Evolutionary conservation across 2,888 invertebrate genomes (phyloP).

Genomic region (Synanthedon myopaeformis): DNA sequence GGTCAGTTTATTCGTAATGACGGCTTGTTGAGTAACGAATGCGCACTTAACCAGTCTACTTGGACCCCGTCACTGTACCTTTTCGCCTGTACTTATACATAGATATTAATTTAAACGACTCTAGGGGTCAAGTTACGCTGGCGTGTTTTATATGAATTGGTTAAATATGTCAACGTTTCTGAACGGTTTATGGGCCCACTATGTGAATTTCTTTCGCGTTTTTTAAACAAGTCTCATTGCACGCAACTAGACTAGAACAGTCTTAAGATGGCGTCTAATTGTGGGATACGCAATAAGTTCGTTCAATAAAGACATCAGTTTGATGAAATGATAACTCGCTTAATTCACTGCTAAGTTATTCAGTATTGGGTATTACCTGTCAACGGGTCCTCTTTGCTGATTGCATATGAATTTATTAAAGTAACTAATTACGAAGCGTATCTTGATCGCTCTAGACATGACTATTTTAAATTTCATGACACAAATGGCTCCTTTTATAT

Average conservation of each 20-base stretch:
- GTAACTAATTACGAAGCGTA: not conserved
- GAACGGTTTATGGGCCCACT: conserved; percentile 14
- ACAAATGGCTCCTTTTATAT: no score
- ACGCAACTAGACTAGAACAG: not conserved
- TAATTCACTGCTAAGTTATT: no score
- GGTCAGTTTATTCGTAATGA: conserved; percentile 47
- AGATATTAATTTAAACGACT: conserved; percentile 6
- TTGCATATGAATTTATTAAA: no score
- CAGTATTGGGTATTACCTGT: no score
- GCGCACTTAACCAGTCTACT: conserved; percentile 15
- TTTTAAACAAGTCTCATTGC: conserved; percentile 7
- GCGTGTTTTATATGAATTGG: conserved; percentile 24
- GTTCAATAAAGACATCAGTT: not conserved
- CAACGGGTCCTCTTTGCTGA: no score
- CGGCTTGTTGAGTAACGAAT: conserved; percentile 25
- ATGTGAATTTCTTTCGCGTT: conserved; percentile 11
- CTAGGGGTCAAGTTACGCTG: conserved; percentile 14
- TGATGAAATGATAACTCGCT: not conserved
- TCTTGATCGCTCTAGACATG: not conserved
- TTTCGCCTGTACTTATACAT: conserved; percentile 1
- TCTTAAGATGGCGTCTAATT: not conserved
- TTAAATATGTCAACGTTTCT: conserved; percentile 15
- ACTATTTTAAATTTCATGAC: not conserved
- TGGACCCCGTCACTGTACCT: conserved; percentile 13
- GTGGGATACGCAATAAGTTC: not conserved